These are phyloP conservation scores for Leptatherina wallacei DNA, from an alignment of 2,797 vertebrate species.

Conservation along the genomic window DNA sequence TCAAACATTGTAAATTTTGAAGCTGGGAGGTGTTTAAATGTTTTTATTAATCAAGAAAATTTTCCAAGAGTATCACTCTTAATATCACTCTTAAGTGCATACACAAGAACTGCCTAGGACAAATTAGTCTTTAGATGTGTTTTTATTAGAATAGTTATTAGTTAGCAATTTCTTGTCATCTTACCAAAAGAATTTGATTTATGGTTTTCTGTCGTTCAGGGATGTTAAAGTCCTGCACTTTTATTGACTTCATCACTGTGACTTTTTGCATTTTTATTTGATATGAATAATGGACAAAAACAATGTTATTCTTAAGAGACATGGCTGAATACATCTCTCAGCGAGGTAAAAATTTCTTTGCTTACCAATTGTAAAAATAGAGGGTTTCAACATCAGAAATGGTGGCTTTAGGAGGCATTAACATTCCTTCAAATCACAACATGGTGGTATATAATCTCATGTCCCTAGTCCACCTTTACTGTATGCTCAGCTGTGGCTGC, in stretches of 20 bases:
- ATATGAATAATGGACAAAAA: background rate
- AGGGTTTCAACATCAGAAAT: background rate
- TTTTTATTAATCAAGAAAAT: conserved; percentile 1
- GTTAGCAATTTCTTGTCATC: background rate
- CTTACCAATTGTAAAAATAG: background rate
- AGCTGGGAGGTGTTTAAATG: background rate
- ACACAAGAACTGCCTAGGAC: background rate
- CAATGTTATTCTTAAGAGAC: background rate
- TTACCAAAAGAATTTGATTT: background rate
- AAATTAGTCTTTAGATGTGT: background rate
- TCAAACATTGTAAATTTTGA: conserved; percentile 16
- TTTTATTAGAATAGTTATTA: background rate
- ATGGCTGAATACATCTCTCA: background rate
- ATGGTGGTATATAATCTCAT: background rate
- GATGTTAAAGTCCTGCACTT: background rate
- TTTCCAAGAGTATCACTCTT: background rate
- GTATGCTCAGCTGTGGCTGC: conserved; percentile 10
- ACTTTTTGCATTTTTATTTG: background rate
- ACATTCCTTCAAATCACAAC: background rate
- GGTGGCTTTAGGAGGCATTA: background rate
- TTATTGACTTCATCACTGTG: background rate
- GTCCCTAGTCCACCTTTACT: conserved; percentile 11
- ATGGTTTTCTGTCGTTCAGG: background rate
- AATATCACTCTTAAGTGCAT: background rate
- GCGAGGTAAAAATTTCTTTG: background rate